These are phyloP conservation scores for Dicranocentrus wangi DNA, from an alignment of 2,888 invertebrate species.

Conservation along the genomic window DNA sequence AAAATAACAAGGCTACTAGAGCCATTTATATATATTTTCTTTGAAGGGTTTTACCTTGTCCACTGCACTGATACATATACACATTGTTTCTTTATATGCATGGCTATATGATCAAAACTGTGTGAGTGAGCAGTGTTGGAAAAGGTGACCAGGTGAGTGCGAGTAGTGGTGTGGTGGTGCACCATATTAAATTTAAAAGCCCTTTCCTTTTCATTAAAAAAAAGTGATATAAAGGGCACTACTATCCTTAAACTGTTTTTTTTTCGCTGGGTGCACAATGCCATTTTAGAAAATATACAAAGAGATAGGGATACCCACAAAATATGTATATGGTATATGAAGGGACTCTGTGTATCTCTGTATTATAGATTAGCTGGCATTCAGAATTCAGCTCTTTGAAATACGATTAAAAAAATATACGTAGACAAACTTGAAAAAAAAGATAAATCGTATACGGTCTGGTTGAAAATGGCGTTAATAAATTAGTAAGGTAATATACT, in stretches of 20 bases:
- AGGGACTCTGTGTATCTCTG: background rate
- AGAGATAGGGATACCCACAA: background rate
- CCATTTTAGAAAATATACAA: background rate
- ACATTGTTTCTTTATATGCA: background rate
- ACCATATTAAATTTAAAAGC: conserved; percentile 13
- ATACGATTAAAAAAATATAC: too few relatives aligned
- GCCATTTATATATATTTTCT: conserved; percentile 16
- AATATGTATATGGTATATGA: background rate
- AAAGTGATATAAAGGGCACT: background rate
- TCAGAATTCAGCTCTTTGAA: background rate
- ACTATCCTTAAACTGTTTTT: conserved; percentile 9
- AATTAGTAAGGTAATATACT: too few relatives aligned
- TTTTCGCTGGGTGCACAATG: background rate
- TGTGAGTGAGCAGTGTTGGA: background rate
- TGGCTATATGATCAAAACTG: background rate
- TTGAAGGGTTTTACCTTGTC: conserved; percentile 49
- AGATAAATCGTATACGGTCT: too few relatives aligned
- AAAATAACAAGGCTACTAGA: conserved; percentile 32
- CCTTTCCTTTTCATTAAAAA: conserved; percentile 30
- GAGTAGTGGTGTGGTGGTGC: background rate
- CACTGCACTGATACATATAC: background rate
- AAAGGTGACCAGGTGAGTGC: background rate
- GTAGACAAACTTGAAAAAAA: too few relatives aligned
- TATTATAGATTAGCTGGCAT: background rate
- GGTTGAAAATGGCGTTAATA: too few relatives aligned